phyloP scores from a whole-genome alignment of 2,888 invertebrate genomes.

The Opisthograptis luteolata region DNA sequence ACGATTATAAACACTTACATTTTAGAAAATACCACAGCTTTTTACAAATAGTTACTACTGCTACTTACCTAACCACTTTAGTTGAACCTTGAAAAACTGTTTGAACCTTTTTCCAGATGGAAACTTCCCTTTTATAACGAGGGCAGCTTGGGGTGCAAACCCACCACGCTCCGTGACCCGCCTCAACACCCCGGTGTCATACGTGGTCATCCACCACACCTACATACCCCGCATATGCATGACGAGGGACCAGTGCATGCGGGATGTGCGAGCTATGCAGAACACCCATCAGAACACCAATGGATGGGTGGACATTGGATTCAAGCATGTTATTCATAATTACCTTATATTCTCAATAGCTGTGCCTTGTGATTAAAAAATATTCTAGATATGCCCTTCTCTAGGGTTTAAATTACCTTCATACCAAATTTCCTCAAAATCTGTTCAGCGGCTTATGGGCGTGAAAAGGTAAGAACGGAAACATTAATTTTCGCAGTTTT shows the following conservation, averaged over 20 bases:
- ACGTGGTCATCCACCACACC: conserved; percentile 88
- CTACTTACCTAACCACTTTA: too few relatives aligned
- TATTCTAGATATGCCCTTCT: too few relatives aligned
- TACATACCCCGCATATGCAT: conserved; percentile 85
- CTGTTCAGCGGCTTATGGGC: too few relatives aligned
- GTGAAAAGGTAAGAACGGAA: too few relatives aligned
- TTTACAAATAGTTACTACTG: too few relatives aligned
- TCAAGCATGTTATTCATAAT: conserved; percentile 60
- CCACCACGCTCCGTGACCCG: conserved; percentile 67
- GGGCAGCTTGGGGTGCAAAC: conserved; percentile 84
- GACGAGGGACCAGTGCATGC: conserved; percentile 75
- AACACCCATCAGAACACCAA: conserved; percentile 81
- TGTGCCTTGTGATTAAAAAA: too few relatives aligned
- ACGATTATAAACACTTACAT: too few relatives aligned
- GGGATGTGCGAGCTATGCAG: conserved; percentile 87
- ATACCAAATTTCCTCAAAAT: too few relatives aligned
- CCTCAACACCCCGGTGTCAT: conserved; percentile 84
- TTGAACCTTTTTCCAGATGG: conserved; percentile 25
- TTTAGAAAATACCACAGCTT: too few relatives aligned
- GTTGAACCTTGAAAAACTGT: too few relatives aligned
- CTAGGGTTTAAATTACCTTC: too few relatives aligned
- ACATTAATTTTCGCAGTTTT: too few relatives aligned
- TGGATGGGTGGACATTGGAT: conserved; percentile 88
- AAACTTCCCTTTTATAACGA: conserved; percentile 35
- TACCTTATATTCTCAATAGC: conserved; percentile 3